phyloP scores from a whole-genome alignment of 1,140 invertebrate species.

The Amyelois transitella region DNA sequence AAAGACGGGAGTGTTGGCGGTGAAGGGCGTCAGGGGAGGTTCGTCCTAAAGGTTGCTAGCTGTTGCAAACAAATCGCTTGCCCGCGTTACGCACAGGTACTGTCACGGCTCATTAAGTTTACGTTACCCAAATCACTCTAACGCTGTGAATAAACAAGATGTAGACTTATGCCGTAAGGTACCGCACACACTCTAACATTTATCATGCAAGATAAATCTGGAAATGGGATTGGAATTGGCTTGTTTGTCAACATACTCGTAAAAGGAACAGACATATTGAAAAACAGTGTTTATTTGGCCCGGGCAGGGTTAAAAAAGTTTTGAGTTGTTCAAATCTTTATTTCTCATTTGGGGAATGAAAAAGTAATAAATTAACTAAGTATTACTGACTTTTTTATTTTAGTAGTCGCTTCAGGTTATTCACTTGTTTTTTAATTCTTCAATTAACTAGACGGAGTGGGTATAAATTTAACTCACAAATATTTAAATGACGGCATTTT shows the following conservation, averaged over 20 bases:
- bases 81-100: conserved; percentile 43
- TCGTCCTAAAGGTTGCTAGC: conserved; percentile 27
- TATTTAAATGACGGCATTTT: too few species aligned
- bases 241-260: neutral
- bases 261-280: neutral
- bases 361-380: neutral
- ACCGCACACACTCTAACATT: neutral
- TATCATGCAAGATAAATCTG: neutral
- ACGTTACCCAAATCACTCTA: conserved; percentile 45
- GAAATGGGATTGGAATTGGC: neutral
- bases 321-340: neutral
- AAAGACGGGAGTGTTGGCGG: conserved; percentile 12
- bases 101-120: conserved; percentile 52
- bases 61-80: conserved; percentile 40
- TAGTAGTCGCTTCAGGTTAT: neutral
- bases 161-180: conserved; percentile 13
- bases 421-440: neutral
- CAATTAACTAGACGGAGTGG: neutral
- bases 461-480: too few species aligned
- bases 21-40: conserved; percentile 6
- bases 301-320: neutral
- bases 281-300: neutral
- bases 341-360: too few species aligned
- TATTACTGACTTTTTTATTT: neutral
- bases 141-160: conserved; percentile 38